A percentile compares a stretch with the other conserved stretches of the same genome.
Evolutionary conservation across 1,140 invertebrate genomes (phyloP).

Genomic region (Diuraphis noxia): DNA sequence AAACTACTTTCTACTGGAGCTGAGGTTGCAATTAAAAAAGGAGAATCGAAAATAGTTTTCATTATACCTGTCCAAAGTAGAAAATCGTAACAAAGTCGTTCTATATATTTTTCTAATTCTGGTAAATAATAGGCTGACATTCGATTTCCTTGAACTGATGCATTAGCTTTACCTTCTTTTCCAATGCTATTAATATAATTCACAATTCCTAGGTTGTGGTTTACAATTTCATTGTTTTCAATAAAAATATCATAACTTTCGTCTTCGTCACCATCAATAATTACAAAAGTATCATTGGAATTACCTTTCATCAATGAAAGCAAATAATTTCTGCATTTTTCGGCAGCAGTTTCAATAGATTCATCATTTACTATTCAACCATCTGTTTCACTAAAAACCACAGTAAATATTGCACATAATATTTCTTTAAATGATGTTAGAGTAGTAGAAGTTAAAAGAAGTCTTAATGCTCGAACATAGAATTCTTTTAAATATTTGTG

Average conservation of each 20-base stretch:
- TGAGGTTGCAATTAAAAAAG: neutral
- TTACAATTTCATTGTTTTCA: neutral
- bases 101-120: neutral
- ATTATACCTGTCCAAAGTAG: neutral
- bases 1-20: neutral
- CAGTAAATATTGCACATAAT: neutral
- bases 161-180: neutral
- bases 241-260: neutral
- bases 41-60: neutral
- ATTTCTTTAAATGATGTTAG: neutral
- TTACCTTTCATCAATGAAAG: neutral
- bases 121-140: neutral
- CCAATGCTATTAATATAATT: neutral
- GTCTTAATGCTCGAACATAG: neutral
- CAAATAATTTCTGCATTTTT: neutral
- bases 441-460: neutral
- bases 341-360: neutral
- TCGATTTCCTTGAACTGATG: neutral
- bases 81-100: conserved; percentile 37
- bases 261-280: neutral
- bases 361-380: neutral
- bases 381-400: neutral
- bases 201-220: neutral
- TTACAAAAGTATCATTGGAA: neutral
- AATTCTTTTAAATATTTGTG: neutral